phyloP scores from a whole-genome alignment of 2,888 invertebrate species.

The Thera obeliscata region DNA sequence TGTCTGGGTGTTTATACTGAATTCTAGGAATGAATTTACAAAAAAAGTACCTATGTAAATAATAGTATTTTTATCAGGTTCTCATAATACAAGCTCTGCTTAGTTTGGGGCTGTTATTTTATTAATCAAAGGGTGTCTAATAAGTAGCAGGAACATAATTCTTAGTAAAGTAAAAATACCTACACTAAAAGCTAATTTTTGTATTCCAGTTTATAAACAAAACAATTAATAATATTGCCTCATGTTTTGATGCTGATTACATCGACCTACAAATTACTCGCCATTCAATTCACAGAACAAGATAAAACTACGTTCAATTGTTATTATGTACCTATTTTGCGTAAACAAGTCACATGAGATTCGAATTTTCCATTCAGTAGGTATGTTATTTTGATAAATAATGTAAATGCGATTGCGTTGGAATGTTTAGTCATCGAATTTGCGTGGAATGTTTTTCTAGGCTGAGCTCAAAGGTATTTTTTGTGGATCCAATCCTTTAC shows the following conservation, averaged over 20 bases:
- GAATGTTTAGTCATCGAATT: slow-evolving; percentile 11
- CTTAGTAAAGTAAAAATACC: too few relatives aligned
- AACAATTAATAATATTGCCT: neutral
- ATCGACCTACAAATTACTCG: neutral
- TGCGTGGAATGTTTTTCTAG: slow-evolving; percentile 1
- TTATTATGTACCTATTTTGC: neutral
- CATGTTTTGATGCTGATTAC: neutral
- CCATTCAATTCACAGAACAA: neutral
- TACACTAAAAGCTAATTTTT: too few relatives aligned
- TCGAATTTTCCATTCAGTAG: slow-evolving; percentile 1
- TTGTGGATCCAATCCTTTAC: too few relatives aligned
- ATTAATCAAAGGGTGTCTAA: too few relatives aligned
- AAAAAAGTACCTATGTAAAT: too few relatives aligned
- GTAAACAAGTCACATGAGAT: slow-evolving; percentile 15
- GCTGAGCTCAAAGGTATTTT: neutral
- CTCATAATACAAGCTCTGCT: too few relatives aligned
- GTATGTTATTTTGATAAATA: neutral
- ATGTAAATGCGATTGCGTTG: slow-evolving; percentile 10
- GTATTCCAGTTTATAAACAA: neutral
- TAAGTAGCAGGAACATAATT: neutral
- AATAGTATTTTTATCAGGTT: too few relatives aligned
- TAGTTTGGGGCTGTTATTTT: too few relatives aligned
- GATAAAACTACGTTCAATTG: neutral
- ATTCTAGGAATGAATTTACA: too few relatives aligned
- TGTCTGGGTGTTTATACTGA: too few relatives aligned